Conservation (phyloP, 2,797 vertebrate genomes). For the Hypotaenidia okinawae region DNA sequence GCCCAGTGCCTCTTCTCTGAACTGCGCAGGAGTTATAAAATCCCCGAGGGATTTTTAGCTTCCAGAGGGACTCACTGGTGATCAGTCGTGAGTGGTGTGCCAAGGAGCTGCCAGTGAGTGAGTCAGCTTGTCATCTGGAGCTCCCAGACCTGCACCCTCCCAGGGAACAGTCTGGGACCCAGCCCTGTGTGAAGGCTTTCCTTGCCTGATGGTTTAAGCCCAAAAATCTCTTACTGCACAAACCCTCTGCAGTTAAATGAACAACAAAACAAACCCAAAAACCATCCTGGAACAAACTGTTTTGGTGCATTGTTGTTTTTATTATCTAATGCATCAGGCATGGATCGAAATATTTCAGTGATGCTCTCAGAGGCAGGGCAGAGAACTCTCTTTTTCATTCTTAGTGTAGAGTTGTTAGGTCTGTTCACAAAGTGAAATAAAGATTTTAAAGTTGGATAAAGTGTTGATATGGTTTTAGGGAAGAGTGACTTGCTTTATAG, state of each 20-base stretch:
- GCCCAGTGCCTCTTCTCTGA: background rate
- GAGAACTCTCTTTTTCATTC: slow-evolving; percentile 12
- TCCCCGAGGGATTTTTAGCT: background rate
- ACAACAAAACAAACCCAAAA: background rate
- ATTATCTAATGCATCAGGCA: background rate
- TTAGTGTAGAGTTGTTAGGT: background rate
- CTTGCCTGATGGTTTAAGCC: background rate
- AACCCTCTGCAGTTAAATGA: background rate
- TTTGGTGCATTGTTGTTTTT: too few relatives aligned
- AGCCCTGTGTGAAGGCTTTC: background rate
- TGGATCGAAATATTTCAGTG: background rate
- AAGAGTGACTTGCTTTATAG: background rate
- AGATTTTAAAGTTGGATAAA: background rate
- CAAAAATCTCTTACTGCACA: background rate
- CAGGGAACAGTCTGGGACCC: background rate
- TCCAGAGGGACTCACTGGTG: background rate
- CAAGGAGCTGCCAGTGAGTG: background rate
- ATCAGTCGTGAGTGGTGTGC: rapidly evolving
- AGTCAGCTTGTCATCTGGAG: background rate
- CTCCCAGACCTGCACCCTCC: background rate
- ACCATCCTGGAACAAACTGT: too few relatives aligned
- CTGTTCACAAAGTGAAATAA: background rate
- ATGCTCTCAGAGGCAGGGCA: background rate
- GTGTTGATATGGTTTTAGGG: background rate
- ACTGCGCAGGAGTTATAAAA: background rate